Conservation (phyloP, 2,113 vertebrate species). For the Pelodiscus sinensis region DNA sequence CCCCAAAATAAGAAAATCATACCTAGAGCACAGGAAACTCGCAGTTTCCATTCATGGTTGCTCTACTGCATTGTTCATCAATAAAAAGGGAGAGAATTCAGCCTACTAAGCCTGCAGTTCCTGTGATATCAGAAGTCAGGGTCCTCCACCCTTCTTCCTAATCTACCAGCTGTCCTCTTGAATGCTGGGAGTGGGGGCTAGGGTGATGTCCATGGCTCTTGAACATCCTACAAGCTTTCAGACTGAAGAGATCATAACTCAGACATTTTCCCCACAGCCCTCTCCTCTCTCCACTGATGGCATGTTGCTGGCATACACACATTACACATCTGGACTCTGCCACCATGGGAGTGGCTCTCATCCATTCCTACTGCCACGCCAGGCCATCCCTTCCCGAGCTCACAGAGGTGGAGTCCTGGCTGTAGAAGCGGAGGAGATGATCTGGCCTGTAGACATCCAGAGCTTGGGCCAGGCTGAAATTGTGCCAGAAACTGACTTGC, state of each 20-base stretch:
- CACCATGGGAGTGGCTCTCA: accelerated
- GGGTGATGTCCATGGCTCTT: background rate
- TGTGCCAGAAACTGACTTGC: background rate
- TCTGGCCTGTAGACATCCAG: background rate
- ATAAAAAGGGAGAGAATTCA: background rate
- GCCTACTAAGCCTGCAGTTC: background rate
- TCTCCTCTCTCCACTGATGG: background rate
- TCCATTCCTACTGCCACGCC: background rate
- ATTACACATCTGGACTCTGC: background rate
- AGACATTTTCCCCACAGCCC: background rate
- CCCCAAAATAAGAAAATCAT: background rate
- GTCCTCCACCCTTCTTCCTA: background rate
- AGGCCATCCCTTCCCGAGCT: background rate
- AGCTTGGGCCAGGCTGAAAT: background rate
- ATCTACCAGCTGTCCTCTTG: background rate
- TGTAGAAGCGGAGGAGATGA: background rate
- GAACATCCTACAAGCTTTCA: background rate
- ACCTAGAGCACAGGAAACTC: background rate
- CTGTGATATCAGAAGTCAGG: accelerated
- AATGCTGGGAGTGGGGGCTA: background rate
- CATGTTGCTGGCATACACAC: background rate
- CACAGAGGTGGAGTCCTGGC: background rate
- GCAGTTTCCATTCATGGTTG: background rate
- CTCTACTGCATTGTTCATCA: background rate
- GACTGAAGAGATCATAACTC: background rate